Evolutionary conservation across 1,140 invertebrate species (phyloP).

Genomic region (Pseudomyrmex sp.): DNA sequence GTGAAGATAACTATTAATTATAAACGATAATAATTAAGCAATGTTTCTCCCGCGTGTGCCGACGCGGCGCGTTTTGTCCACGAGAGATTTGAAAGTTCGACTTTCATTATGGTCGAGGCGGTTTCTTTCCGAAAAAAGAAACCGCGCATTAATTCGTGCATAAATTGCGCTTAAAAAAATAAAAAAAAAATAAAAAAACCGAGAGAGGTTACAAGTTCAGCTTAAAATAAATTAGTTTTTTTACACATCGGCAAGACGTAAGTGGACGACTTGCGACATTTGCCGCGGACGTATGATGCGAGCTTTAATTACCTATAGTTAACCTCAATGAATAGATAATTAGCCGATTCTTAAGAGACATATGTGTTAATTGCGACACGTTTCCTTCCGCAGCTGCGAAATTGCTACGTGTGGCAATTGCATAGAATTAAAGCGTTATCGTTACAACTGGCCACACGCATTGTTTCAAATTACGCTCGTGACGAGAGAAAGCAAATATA

Average conservation of each 20-base stretch:
- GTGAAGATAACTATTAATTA: slow-evolving; percentile 16
- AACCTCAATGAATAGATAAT: slow-evolving; percentile 79
- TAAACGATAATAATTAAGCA: slow-evolving; percentile 15
- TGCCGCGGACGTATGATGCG: no score
- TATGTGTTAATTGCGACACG: not conserved
- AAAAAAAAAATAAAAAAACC: not conserved
- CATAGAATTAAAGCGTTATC: slow-evolving; percentile 15
- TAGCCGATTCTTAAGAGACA: slow-evolving; percentile 64
- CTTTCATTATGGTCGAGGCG: not conserved
- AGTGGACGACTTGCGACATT: no score
- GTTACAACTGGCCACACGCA: no score
- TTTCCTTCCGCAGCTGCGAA: slow-evolving; percentile 57
- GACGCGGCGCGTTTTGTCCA: not conserved
- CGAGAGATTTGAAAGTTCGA: not conserved
- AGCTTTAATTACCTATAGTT: slow-evolving; percentile 73
- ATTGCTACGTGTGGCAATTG: not conserved
- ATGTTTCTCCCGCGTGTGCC: not conserved
- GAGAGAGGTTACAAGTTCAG: not conserved
- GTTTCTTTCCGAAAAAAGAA: not conserved
- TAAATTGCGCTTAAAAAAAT: not conserved
- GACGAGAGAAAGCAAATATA: no score
- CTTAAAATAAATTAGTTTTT: not conserved
- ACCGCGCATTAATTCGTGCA: not conserved
- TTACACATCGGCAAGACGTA: not conserved
- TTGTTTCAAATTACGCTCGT: not conserved